Evolutionary conservation across 2,113 vertebrate species (phyloP).

Genomic region (Psittacus erithacus): DNA sequence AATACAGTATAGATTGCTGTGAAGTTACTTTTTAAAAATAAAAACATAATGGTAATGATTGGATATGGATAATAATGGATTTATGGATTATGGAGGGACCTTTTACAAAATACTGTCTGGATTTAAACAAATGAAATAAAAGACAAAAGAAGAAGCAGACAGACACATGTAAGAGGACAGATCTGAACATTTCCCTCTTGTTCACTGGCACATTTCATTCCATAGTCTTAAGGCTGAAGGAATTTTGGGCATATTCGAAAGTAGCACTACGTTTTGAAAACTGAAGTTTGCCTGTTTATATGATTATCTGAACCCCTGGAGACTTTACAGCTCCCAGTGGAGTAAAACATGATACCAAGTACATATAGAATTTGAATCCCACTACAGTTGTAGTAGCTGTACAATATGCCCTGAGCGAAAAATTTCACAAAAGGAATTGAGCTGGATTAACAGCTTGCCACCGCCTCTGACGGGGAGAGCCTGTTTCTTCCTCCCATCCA

Average conservation of each 20-base stretch:
- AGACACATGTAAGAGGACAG: not conserved
- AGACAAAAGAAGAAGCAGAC: not conserved
- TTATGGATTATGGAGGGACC: not conserved
- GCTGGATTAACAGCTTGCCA: constrained; percentile 13
- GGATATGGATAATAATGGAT: not conserved
- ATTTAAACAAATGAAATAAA: constrained; percentile 15
- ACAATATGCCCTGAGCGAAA: not conserved
- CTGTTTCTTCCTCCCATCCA: not conserved
- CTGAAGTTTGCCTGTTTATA: not conserved
- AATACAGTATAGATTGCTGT: not conserved
- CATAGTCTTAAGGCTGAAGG: not conserved
- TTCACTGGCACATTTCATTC: not conserved
- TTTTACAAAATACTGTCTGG: not conserved
- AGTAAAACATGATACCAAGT: not conserved
- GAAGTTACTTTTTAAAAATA: not conserved
- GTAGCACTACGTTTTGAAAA: not conserved
- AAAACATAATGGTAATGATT: not conserved
- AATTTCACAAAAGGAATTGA: constrained; percentile 10
- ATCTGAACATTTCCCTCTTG: not conserved
- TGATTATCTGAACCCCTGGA: not conserved
- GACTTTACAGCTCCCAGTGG: not conserved
- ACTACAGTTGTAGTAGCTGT: not conserved
- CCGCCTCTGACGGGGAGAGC: not conserved
- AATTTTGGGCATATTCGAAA: not conserved
- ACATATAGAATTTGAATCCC: not conserved